Conservation (phyloP, 2,113 vertebrate genomes). For the Thryonomys swinderianus region DNA sequence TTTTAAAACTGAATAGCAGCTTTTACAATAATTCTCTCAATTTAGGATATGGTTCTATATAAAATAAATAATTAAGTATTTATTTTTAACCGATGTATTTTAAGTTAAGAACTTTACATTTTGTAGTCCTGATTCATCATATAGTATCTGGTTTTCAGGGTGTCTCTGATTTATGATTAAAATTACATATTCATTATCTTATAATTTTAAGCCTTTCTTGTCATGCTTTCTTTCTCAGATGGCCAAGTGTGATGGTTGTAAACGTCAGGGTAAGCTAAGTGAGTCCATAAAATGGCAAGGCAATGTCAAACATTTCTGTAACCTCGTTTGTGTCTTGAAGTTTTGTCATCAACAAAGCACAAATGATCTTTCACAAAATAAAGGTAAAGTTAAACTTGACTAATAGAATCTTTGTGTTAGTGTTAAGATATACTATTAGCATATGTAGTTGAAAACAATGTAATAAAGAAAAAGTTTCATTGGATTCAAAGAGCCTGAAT, state of each 20-base stretch:
- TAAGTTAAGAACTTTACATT: slow-evolving; percentile 49
- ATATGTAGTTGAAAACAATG: slow-evolving; percentile 28
- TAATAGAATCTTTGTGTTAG: slow-evolving; percentile 27
- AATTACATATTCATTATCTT: slow-evolving; percentile 33
- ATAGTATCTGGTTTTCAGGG: slow-evolving; percentile 6
- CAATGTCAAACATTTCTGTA: slow-evolving; percentile 96
- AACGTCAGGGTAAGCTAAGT: slow-evolving; percentile 93
- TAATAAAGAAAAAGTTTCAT: slow-evolving; percentile 37
- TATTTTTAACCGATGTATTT: slow-evolving; percentile 1
- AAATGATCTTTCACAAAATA: slow-evolving; percentile 83
- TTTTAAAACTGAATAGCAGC: slow-evolving; percentile 67
- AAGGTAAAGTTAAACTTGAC: slow-evolving; percentile 79
- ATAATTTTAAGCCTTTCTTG: slow-evolving; percentile 49
- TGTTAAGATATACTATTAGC: not conserved
- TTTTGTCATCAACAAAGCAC: slow-evolving; percentile 92
- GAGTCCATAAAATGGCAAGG: slow-evolving; percentile 94
- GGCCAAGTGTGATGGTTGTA: slow-evolving; percentile 94
- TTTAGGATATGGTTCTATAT: not conserved
- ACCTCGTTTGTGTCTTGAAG: slow-evolving; percentile 91
- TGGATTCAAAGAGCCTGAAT: slow-evolving; percentile 2
- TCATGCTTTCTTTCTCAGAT: slow-evolving; percentile 86
- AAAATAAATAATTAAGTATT: not conserved
- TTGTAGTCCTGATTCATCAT: slow-evolving; percentile 28
- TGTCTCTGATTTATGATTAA: slow-evolving; percentile 46
- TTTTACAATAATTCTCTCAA: not conserved